Percentiles rank a stretch among this genome's conserved stretches.
Evolutionary conservation across 2,113 vertebrate genomes (phyloP).

Genomic region (Peromyscus leucopus): DNA sequence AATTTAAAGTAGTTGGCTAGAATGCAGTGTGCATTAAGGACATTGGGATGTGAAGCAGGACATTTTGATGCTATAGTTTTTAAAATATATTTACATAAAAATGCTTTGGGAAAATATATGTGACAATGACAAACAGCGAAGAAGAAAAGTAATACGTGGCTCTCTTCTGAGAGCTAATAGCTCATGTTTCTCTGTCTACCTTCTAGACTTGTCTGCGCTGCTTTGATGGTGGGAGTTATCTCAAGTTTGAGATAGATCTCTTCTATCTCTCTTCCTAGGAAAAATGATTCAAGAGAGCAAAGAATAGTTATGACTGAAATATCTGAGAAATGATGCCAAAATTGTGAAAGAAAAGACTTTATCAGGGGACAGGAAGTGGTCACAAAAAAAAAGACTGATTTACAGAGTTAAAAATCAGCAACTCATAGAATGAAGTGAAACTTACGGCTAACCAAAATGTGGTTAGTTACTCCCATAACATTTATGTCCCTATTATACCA

Average conservation of each 20-base stretch:
- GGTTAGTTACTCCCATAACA: not conserved
- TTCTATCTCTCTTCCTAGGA: not conserved
- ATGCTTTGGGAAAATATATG: not conserved
- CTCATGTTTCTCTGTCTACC: not conserved
- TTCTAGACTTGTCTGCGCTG: not conserved
- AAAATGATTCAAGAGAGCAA: not conserved
- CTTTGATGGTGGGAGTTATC: not conserved
- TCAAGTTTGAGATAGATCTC: not conserved
- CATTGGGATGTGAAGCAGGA: not conserved
- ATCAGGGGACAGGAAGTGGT: not conserved
- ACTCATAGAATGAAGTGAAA: not conserved
- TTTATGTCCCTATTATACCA: not conserved
- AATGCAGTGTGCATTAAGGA: conserved; percentile 38
- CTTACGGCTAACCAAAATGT: not conserved
- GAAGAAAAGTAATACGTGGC: not conserved
- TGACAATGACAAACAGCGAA: not conserved
- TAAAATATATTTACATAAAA: conserved; percentile 45
- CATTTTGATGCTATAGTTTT: not conserved
- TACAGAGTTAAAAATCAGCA: not conserved
- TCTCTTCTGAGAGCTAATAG: not conserved
- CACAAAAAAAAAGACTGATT: not conserved
- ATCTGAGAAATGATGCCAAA: not conserved
- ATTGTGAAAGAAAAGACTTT: not conserved
- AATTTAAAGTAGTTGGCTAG: conserved; percentile 24
- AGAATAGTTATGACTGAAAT: not conserved